Conservation (phyloP, 2,888 invertebrate genomes). For the Macaria liturata region DNA sequence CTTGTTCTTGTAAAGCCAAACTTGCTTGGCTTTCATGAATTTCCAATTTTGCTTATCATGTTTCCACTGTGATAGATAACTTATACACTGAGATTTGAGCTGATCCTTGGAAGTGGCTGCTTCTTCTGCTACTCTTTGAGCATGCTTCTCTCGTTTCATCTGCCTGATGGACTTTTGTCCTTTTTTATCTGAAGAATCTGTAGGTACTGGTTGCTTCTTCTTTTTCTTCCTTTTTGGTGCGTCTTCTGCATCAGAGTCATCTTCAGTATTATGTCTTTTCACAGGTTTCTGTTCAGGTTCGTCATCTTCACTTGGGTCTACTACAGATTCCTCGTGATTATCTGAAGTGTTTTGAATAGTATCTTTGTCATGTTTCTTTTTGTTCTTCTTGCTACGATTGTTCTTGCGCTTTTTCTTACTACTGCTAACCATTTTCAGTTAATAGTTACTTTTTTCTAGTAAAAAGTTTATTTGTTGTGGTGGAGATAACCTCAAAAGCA, state of each 20-base stretch:
- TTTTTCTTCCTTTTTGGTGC: conserved; percentile 62
- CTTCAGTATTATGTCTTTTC: conserved; percentile 44
- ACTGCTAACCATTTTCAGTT: conserved; percentile 45
- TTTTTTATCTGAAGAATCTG: conserved; percentile 62
- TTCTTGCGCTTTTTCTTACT: conserved; percentile 57
- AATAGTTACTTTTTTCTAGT: not conserved
- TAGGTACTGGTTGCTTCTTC: conserved; percentile 50
- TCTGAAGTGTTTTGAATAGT: conserved; percentile 20
- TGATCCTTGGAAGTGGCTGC: conserved; percentile 79
- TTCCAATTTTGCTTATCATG: conserved; percentile 88
- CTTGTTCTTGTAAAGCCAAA: conserved; percentile 89
- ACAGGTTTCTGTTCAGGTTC: conserved; percentile 29
- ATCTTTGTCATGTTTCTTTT: conserved; percentile 12
- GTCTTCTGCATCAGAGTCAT: conserved; percentile 56
- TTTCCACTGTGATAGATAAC: conserved; percentile 89
- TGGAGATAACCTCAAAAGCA: conserved; percentile 1
- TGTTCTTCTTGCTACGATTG: conserved; percentile 41
- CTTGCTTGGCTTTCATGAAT: conserved; percentile 90
- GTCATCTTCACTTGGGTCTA: conserved; percentile 31
- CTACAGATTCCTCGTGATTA: conserved; percentile 32
- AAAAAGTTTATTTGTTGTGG: not conserved
- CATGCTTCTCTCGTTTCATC: conserved; percentile 85
- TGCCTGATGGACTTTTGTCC: conserved; percentile 85
- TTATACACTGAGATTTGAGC: conserved; percentile 84
- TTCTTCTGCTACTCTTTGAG: conserved; percentile 80